Percentiles rank a stretch among this genome's conserved stretches.
These are phyloP conservation scores for Halichoeres trimaculatus DNA, from an alignment of 2,113 vertebrate genomes.

Conservation along the genomic window DNA sequence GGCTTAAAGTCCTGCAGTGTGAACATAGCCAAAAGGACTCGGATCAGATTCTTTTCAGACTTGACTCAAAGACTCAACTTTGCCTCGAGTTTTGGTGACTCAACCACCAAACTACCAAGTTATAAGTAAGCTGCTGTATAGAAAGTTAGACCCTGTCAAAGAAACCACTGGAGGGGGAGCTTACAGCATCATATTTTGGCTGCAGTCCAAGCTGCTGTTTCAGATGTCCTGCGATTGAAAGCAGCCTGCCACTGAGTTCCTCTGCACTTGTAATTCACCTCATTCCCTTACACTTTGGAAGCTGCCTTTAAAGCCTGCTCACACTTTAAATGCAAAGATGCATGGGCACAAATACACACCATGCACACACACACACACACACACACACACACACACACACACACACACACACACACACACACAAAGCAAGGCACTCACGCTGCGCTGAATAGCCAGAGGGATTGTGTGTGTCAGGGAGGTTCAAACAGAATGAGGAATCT, in stretches of 20 bases:
- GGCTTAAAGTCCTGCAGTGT: no score
- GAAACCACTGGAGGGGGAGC: not conserved
- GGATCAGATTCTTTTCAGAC: no score
- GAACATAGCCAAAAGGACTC: no score
- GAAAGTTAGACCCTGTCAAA: not conserved
- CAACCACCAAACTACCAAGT: no score
- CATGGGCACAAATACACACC: not conserved
- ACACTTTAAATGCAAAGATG: conserved; percentile 53
- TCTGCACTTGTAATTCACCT: conserved; percentile 8
- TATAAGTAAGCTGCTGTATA: no score
- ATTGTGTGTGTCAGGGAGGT: conserved; percentile 69
- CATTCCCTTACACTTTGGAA: conserved; percentile 19
- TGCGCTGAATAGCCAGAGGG: conserved; percentile 67
- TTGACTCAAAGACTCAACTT: no score
- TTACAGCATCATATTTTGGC: not conserved
- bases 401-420: conserved; percentile 15
- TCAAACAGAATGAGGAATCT: conserved; percentile 81
- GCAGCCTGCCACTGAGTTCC: not conserved
- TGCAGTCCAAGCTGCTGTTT: not conserved
- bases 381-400: conserved; percentile 15
- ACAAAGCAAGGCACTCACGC: conserved; percentile 17
- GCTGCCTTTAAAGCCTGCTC: conserved; percentile 34
- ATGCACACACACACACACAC: not conserved
- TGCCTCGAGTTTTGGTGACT: no score
- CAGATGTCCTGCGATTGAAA: no score